phyloP scores from a whole-genome alignment of 2,113 vertebrate species.

The Sphyrna mokarran region DNA sequence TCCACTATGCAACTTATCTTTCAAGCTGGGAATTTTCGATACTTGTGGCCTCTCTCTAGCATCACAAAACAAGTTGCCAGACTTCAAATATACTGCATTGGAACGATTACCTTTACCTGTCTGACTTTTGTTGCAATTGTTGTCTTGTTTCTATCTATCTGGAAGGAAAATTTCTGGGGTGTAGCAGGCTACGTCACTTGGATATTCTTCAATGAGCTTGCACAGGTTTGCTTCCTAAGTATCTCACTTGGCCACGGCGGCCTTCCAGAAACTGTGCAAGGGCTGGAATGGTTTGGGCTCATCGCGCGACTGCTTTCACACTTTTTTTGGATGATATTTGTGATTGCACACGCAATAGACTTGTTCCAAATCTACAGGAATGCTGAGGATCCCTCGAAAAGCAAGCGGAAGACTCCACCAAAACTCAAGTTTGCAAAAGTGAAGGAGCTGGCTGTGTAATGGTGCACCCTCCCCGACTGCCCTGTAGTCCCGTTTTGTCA shows the following conservation, averaged over 20 bases:
- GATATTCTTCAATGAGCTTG: background rate
- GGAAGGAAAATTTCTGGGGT: background rate
- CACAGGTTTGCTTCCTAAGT: background rate
- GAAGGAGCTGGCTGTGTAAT: background rate
- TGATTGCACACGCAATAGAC: background rate
- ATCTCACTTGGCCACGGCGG: accelerated
- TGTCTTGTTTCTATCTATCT: background rate
- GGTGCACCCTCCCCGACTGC: too few relatives aligned
- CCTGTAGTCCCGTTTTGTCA: too few relatives aligned
- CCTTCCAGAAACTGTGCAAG: background rate
- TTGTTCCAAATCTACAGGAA: background rate
- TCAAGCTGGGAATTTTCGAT: background rate
- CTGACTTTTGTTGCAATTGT: background rate
- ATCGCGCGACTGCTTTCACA: background rate
- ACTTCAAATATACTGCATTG: background rate
- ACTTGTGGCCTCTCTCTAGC: too few relatives aligned
- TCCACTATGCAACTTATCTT: background rate
- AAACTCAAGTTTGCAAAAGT: background rate
- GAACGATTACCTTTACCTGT: background rate
- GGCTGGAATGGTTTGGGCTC: background rate
- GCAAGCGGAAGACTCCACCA: background rate
- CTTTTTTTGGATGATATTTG: background rate
- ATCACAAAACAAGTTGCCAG: too few relatives aligned
- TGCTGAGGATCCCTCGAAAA: background rate
- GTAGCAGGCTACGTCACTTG: background rate